phyloP scores from a whole-genome alignment of 2,113 vertebrate genomes.

The Mungos mungo region DNA sequence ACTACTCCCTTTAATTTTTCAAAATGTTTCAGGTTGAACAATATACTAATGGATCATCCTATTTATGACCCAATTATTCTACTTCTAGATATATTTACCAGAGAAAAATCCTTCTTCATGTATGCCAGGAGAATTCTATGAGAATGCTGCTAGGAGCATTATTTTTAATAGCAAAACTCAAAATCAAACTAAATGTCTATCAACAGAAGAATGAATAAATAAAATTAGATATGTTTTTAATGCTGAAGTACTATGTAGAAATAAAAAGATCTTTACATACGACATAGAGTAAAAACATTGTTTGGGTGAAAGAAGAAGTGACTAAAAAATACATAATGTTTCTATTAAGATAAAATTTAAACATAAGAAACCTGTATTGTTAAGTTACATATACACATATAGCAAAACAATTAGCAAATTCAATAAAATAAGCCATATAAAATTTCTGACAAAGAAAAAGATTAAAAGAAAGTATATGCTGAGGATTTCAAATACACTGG shows the following conservation, averaged over 20 bases:
- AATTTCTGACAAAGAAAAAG: not conserved
- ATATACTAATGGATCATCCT: not conserved
- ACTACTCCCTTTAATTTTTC: not conserved
- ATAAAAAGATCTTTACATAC: not conserved
- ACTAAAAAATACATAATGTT: not conserved
- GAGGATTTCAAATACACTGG: not conserved
- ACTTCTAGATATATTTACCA: not conserved
- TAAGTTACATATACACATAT: not conserved
- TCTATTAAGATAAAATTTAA: not conserved
- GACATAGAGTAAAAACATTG: not conserved
- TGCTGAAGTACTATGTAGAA: not conserved
- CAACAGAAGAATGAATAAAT: not conserved
- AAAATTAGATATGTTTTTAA: not conserved
- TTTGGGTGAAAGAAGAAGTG: not conserved
- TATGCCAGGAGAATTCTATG: not conserved
- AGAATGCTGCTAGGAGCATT: not conserved
- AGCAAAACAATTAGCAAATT: not conserved
- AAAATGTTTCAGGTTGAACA: not conserved
- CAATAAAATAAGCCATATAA: not conserved
- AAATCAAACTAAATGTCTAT: not conserved
- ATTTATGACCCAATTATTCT: not conserved
- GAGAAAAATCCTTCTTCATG: not conserved
- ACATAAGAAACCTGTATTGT: not conserved
- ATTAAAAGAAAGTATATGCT: not conserved
- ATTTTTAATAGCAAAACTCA: not conserved